Evolutionary conservation across 2,888 invertebrate species (phyloP), one percentile per base, ranked within the genome.

Genomic region (Pharmacophagus antenor): DNA sequence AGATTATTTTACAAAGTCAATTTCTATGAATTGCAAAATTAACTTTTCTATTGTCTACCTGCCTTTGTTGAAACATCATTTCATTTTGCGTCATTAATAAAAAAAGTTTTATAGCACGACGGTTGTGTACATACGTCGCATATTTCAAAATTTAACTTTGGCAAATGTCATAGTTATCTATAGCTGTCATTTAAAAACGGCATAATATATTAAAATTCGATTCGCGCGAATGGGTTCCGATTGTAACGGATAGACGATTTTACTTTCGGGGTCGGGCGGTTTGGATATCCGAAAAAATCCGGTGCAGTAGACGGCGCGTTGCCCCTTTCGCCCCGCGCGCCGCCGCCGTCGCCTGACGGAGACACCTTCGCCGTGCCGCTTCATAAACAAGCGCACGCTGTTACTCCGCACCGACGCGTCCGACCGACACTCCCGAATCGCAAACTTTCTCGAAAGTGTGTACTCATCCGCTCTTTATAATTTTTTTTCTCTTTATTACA

Each of bases 291-390:
- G 53, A 61, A 61, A 61, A 57, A 51, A 61, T 47, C 27, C 66
- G 70, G 67, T 67, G 66, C 68, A 70, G 75, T 75, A 81, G 82
- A 81, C 81, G 69, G 78, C 81, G 74, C 77, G 81, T 76, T 77
- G 80, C 76, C 75, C 73, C 70, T 72, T 73, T 73, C 75, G 77
- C 83, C 84, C 56, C 61, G 42, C 61, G n/a, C n/a, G n/a, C n/a
- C n/a, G n/a, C n/a, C n/a, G n/a, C n/a, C n/a, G n/a, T n/a, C 52
- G 58, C 53, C 48, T 54, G 58, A 47, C 60, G 44, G n/a, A 37
- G 49, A 50, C 56, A 48, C 56, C 49, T 37, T 59, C 54, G 49
- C 56, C 37, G 41, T 41, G 50, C 44, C 44, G 31, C 46, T 31
- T 46, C 44, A 42, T 56, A 61, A 61, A 61, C 56, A 61, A 56